Base-by-base conservation (phyloP, 2,888 invertebrate species). In the Leptura quadrifasciata region DNA sequence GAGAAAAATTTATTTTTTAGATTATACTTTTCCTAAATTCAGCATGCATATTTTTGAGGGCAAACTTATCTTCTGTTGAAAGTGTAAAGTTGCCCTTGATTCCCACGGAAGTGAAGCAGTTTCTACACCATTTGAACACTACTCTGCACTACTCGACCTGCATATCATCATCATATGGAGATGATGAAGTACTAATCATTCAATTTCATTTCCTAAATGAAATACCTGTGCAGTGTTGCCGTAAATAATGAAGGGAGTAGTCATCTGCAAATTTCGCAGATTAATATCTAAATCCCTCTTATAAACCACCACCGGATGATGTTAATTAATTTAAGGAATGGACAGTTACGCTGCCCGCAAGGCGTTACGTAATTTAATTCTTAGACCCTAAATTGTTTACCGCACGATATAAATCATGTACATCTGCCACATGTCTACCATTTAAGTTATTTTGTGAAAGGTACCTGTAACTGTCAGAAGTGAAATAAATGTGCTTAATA, bases 361-460 rank as follows among this genome's bases (percentile, higher is more conserved):
- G 65, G n/a, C 17, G 65, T 65, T 65, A 54, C 47, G 47, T 21
- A 65, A 65, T 65, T 65, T 24, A 54, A 65, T 9, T 65, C n/a
- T 24, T 54, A 65, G 65, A 54, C 47, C 65, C 65, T 47, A 21
- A 21, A 54, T 47, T 54, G 65, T 21, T 54, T 24, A 24, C 65
- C 24, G n/a, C n/a, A 52, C 24, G 52, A 65, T 18, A 65, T 52
- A 65, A 35, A 65, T 65, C 24, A 65, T 65, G 65, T 52, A 21
- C 54, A 65, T 52, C 54, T 65, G 65, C 52, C 24, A 65, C 47
- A 65, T 24, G 21, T 65, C 12, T 64, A 39, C 20, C 20, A 64
- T 35, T 24, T 39, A 20, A 21, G 47, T 8, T 54, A 47, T 52
- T 65, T 21, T 5, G 4, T 17, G 27, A 60, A 27, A 27, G n/a